A percentile compares a stretch with the other conserved stretches of the same genome.
Evolutionary conservation across 2,797 vertebrate species (phyloP).

Genomic region (Microctenopoma steveboyesi): DNA sequence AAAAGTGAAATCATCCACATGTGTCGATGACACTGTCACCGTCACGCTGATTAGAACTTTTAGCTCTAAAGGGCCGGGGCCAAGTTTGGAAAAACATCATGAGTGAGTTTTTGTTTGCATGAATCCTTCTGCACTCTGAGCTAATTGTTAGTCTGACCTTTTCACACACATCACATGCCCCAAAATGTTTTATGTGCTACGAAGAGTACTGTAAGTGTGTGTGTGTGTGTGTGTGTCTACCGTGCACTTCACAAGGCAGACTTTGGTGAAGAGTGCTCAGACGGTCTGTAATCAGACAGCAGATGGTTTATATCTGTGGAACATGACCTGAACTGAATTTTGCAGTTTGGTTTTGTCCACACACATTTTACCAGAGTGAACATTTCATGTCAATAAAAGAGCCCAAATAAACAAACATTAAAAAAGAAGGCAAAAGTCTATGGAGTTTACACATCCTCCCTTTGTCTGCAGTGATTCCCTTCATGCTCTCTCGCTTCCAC

Average conservation of each 20-base stretch:
- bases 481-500: background rate
- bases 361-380: slow-evolving; percentile 7
- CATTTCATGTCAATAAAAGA: slow-evolving; percentile 15
- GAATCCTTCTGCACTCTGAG: slow-evolving; percentile 39
- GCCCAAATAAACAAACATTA: slow-evolving; percentile 29
- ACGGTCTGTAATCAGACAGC: background rate
- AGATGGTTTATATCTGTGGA: background rate
- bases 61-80: slow-evolving; percentile 29
- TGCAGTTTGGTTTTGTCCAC: slow-evolving; percentile 20
- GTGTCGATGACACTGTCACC: slow-evolving; percentile 39
- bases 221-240: background rate
- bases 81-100: background rate
- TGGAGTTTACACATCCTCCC: slow-evolving; percentile 11
- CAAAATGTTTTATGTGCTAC: slow-evolving; percentile 6
- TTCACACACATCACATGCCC: slow-evolving; percentile 27
- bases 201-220: slow-evolving; percentile 14
- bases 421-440: slow-evolving; percentile 7
- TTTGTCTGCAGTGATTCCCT: slow-evolving; percentile 3
- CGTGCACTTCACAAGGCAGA: slow-evolving; percentile 3
- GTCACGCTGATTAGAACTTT: slow-evolving; percentile 41
- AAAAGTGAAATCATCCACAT: slow-evolving; percentile 47
- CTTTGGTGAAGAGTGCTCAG: background rate
- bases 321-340: slow-evolving; percentile 10
- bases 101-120: slow-evolving; percentile 15
- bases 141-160: slow-evolving; percentile 59